Base-by-base conservation (phyloP, 2,888 invertebrate species). In the Acrocyrtus sp. region DNA sequence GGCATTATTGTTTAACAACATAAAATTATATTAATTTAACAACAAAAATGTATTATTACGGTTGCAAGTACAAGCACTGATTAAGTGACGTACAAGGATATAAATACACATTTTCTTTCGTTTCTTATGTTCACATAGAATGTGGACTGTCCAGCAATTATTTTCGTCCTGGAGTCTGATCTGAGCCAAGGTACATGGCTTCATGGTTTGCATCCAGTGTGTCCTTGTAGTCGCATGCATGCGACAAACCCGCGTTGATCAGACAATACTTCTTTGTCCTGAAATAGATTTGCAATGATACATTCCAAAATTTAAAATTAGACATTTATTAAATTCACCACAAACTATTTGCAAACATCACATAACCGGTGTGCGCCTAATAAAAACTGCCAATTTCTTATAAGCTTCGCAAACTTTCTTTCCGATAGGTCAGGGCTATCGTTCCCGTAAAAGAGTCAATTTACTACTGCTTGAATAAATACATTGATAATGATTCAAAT, bases 201-300 rank as follows among this genome's bases (percentile, higher is more conserved):
- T 84, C 83, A 56, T 83, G 81, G 26, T 82, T 78, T 27, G 84
- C 83, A 48, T 82, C 81, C 19, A 83, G 76, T 10, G 83, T 78
- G 74, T 84, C 83, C 72, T 83, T 83, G 81, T 84, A 83, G 80
- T 84, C 84, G 70, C 85, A 85, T 26, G 83, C 82, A 77, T 84
- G 83, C 4, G 83, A 83, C 77, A 85, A 76, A 12, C 84, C 84
- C 19, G 82, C 84, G 74, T 84, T 84, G 56, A 84, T 80, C 73
- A 82, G 78, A 74, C 85, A 85, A 15, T 83, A 83, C 39, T 83
- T 77, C 75, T 84, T 84, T 76, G 21, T 21, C 50, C 61, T 62
- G 65, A 51, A 62, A 65, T 6, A 43, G 43, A 15, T n/a, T n/a
- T n/a, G n/a, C n/a, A 34, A 34, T n/a, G n/a, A n/a, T n/a, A n/a